Evolutionary conservation across 1,140 invertebrate genomes (phyloP).

Genomic region (Eriosoma lanigerum): DNA sequence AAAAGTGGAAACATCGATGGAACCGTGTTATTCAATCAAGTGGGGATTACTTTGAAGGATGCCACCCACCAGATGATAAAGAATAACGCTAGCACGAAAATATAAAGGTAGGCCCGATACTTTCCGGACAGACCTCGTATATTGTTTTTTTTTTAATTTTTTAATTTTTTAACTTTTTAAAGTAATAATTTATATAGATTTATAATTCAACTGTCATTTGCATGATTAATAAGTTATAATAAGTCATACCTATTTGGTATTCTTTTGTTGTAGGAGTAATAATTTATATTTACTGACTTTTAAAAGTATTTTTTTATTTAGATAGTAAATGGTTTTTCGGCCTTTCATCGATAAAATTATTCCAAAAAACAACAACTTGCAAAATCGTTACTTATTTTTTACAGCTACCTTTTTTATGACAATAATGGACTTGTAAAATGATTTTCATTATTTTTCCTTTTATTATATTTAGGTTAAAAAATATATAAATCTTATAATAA

Average conservation of each 20-base stretch:
- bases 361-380: neutral
- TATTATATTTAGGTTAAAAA: neutral
- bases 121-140: too few species aligned
- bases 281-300: neutral
- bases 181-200: too few species aligned
- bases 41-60: too few species aligned
- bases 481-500: neutral
- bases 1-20: too few species aligned
- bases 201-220: neutral
- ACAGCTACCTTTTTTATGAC: neutral
- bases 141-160: too few species aligned
- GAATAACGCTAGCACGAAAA: too few species aligned
- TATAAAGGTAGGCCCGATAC: too few species aligned
- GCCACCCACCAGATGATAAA: too few species aligned
- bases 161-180: too few species aligned
- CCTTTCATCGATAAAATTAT: conserved; percentile 21
- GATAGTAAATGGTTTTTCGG: conserved; percentile 19
- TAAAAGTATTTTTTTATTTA: neutral
- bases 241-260: conserved; percentile 25
- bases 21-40: too few species aligned
- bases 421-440: conserved; percentile 1
- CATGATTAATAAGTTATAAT: conserved; percentile 27
- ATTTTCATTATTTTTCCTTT: neutral
- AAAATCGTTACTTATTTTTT: conserved; percentile 27
- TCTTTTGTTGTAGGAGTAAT: neutral